These are phyloP conservation scores for Bolinopsis microptera DNA, from an alignment of 37 sponge, comb jelly and placozoan genomes.

Conservation along the genomic window DNA sequence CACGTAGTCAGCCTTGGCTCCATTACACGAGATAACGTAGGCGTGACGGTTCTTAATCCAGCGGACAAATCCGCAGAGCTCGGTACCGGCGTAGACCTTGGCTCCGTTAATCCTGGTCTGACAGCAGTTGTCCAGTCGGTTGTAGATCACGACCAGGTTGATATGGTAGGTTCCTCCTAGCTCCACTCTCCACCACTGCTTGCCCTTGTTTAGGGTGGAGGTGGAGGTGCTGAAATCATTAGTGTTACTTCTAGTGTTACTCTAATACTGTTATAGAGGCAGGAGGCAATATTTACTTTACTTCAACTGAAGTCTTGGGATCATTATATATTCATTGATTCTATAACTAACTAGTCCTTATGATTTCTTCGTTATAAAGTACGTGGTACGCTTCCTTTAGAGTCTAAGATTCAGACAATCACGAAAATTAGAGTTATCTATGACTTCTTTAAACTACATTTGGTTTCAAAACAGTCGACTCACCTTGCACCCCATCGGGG, in stretches of 20 bases:
- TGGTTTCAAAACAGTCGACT: no score
- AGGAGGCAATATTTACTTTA: no score
- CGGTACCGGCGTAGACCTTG: neutral
- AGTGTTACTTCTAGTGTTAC: neutral
- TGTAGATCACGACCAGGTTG: slow-evolving; percentile 19
- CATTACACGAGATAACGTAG: neutral
- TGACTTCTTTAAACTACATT: no score
- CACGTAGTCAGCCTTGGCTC: neutral
- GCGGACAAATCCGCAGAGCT: neutral
- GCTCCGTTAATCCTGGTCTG: neutral
- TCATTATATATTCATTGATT: no score
- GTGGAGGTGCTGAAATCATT: neutral
- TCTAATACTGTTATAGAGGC: neutral
- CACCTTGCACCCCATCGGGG: neutral
- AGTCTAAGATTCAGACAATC: no score
- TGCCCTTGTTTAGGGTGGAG: neutral
- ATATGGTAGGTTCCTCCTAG: neutral
- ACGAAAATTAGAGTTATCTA: no score
- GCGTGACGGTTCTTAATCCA: neutral
- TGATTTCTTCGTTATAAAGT: no score
- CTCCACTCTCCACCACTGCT: slow-evolving; percentile 25
- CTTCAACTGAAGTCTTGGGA: no score
- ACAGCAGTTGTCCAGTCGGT: neutral
- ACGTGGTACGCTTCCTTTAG: no score
- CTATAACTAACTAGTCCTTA: no score